phyloP scores from a whole-genome alignment of 1,140 invertebrate species.

The Drosophila funebris region DNA sequence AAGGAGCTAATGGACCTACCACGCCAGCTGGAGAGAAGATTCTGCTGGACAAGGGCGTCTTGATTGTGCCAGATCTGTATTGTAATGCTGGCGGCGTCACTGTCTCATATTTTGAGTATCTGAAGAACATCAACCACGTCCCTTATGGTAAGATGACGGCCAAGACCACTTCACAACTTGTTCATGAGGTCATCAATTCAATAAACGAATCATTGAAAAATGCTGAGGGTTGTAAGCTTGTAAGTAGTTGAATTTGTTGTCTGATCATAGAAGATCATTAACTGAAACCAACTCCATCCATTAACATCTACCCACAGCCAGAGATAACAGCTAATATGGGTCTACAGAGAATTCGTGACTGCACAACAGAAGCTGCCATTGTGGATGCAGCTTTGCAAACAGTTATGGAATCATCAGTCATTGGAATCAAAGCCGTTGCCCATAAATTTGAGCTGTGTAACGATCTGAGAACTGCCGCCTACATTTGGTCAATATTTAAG shows the following conservation, averaged over 20 bases:
- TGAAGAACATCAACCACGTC: slow-evolving; percentile 96
- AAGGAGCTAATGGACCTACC: slow-evolving; percentile 95
- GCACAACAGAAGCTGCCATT: slow-evolving; percentile 91
- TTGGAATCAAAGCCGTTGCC: slow-evolving; percentile 89
- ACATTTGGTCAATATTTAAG: slow-evolving; percentile 92
- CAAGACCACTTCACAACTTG: slow-evolving; percentile 51
- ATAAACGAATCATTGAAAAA: slow-evolving; percentile 60
- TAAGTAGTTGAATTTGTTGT: slow-evolving; percentile 14
- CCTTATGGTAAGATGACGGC: slow-evolving; percentile 94
- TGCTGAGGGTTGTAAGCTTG: slow-evolving; percentile 86
- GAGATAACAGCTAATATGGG: slow-evolving; percentile 87
- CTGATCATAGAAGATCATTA: too few relatives aligned
- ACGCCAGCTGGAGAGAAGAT: slow-evolving; percentile 93
- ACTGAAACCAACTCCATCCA: fast-evolving
- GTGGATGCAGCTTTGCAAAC: slow-evolving; percentile 93
- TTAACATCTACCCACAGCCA: slow-evolving; percentile 30
- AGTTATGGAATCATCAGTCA: slow-evolving; percentile 90
- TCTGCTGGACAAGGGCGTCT: slow-evolving; percentile 88
- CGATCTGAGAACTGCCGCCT: slow-evolving; percentile 93
- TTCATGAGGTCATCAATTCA: slow-evolving; percentile 60
- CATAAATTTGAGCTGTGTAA: slow-evolving; percentile 90
- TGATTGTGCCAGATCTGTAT: slow-evolving; percentile 93
- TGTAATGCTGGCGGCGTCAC: slow-evolving; percentile 95
- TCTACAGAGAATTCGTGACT: slow-evolving; percentile 84
- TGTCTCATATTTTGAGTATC: slow-evolving; percentile 96